Conservation (phyloP, 2,888 invertebrate genomes). For the Pterobdella sp. region DNA sequence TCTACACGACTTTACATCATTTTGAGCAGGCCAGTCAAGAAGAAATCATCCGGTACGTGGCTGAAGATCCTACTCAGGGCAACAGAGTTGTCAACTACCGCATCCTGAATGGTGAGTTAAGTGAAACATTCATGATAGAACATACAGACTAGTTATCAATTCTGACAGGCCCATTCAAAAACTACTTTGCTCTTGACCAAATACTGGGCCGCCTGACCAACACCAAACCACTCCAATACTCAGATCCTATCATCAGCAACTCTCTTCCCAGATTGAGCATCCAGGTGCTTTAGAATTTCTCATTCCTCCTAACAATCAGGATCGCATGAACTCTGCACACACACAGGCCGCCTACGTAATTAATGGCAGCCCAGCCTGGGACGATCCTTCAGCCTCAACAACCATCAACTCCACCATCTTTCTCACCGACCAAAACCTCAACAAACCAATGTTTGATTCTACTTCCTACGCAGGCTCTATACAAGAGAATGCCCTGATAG, state of each 20-base stretch:
- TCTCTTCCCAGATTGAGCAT: constrained; percentile 9
- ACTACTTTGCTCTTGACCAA: constrained; percentile 22
- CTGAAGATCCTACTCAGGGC: not conserved
- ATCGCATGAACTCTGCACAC: not conserved
- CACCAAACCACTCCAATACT: constrained; percentile 12
- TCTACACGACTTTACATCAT: too few species aligned
- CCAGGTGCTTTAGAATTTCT: constrained; percentile 9
- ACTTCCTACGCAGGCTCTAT: constrained; percentile 22
- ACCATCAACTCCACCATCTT: constrained; percentile 23
- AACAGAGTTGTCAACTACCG: constrained; percentile 2
- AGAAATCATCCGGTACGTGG: not conserved
- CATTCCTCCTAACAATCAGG: too few species aligned
- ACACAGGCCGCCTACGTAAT: constrained; percentile 26
- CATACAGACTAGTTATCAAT: too few species aligned
- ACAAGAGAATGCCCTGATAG: constrained; percentile 18
- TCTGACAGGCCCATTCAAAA: not conserved
- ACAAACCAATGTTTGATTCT: constrained; percentile 24
- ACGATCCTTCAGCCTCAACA: constrained; percentile 14
- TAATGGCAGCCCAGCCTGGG: not conserved
- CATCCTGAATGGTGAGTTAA: not conserved
- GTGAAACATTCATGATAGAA: too few species aligned
- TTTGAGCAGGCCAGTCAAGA: not conserved
- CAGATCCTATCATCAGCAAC: not conserved
- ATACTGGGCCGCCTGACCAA: constrained; percentile 25
- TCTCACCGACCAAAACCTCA: constrained; percentile 26